phyloP scores from a whole-genome alignment of 1,140 invertebrate species.

The Drosophila equinoxialis region DNA sequence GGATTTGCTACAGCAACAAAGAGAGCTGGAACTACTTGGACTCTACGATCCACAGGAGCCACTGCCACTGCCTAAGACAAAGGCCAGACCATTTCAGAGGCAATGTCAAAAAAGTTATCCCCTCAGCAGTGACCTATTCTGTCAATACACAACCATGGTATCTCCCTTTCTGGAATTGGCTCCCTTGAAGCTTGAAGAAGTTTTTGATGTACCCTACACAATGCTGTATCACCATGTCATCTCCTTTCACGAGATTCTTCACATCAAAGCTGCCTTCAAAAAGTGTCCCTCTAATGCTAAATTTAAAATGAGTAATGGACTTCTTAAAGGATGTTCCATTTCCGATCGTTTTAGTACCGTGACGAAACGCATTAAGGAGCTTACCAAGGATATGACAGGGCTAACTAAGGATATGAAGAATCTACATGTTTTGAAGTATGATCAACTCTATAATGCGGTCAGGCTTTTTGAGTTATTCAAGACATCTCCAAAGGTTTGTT shows the following conservation, averaged over 20 bases:
- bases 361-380: neutral
- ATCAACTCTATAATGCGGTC: constrained; percentile 3
- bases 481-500: constrained; percentile 6
- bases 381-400: constrained; percentile 45
- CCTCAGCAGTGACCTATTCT: constrained; percentile 85
- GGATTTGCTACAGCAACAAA: constrained; percentile 18
- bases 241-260: constrained; percentile 92
- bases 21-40: constrained; percentile 4
- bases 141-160: constrained; percentile 88
- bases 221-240: constrained; percentile 94
- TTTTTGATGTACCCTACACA: constrained; percentile 92
- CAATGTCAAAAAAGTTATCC: constrained; percentile 21
- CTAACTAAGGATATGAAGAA: neutral
- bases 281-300: neutral
- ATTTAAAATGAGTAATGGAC: neutral
- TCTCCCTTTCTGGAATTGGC: constrained; percentile 90
- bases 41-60: constrained; percentile 8
- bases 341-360: constrained; percentile 26
- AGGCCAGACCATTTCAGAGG: neutral
- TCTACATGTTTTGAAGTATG: constrained; percentile 33
- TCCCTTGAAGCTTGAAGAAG: constrained; percentile 94
- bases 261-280: constrained; percentile 87
- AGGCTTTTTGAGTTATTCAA: constrained; percentile 15
- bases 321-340: constrained; percentile 39
- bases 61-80: neutral